Evolutionary conservation across 2,888 invertebrate genomes (phyloP).

Genomic region (Tineola bisselliella): DNA sequence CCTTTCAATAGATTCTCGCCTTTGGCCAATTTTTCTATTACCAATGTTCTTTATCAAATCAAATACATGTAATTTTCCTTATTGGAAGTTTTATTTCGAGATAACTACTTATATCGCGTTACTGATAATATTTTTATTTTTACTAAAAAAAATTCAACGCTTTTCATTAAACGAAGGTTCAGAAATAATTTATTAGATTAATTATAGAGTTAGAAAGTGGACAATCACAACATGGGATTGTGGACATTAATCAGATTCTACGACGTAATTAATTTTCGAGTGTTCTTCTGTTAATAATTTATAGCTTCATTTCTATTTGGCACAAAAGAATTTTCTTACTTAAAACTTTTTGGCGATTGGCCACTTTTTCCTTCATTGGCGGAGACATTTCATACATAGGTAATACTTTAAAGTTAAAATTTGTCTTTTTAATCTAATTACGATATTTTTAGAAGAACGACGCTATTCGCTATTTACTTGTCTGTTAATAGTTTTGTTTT

Average conservation of each 20-base stretch:
- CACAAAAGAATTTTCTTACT: not conserved
- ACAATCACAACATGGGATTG: not conserved
- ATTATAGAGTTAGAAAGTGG: not conserved
- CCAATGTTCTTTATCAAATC: not conserved
- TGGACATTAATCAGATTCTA: not conserved
- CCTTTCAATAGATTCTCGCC: slow-evolving; percentile 22
- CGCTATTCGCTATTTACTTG: too few species aligned
- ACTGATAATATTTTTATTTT: too few species aligned
- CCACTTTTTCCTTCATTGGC: not conserved
- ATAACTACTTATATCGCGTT: too few species aligned
- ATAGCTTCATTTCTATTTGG: not conserved
- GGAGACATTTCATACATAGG: too few species aligned
- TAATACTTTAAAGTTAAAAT: too few species aligned
- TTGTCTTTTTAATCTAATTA: too few species aligned
- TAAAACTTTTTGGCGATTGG: not conserved
- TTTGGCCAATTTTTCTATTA: slow-evolving; percentile 35
- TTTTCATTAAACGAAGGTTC: too few species aligned
- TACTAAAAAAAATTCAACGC: too few species aligned
- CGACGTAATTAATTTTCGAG: not conserved
- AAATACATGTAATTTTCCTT: not conserved
- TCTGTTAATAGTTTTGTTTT: too few species aligned
- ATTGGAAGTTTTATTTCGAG: too few species aligned
- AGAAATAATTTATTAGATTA: not conserved
- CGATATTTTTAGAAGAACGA: too few species aligned
- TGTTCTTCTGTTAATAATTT: not conserved